phyloP scores from a whole-genome alignment of 2,797 vertebrate species.

The Microctenopoma steveboyesi region DNA sequence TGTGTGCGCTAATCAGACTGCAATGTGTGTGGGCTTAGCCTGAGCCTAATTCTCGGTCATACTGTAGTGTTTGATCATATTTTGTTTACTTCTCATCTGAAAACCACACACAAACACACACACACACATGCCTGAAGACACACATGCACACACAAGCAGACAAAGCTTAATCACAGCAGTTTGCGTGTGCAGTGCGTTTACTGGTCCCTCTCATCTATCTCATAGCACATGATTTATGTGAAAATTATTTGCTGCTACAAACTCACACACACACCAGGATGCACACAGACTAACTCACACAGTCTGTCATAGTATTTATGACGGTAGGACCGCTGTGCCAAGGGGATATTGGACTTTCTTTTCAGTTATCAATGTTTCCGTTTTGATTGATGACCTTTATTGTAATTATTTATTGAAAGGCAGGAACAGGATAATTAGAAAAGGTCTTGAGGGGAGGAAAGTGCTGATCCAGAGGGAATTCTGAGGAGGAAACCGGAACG shows the following conservation, averaged over 20 bases:
- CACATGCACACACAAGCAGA: conserved; percentile 43
- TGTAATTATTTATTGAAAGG: conserved; percentile 89
- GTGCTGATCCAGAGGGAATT: conserved; percentile 81
- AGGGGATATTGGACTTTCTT: conserved; percentile 80
- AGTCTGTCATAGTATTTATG: conserved; percentile 71
- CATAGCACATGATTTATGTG: conserved; percentile 74
- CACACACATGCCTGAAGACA: neutral
- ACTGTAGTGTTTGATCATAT: conserved; percentile 63
- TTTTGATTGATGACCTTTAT: conserved; percentile 85
- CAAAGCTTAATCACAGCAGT: conserved; percentile 63
- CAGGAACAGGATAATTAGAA: conserved; percentile 84
- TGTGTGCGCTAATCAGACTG: conserved; percentile 61
- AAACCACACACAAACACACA: conserved; percentile 28
- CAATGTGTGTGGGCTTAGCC: conserved; percentile 58
- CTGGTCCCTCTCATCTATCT: conserved; percentile 64
- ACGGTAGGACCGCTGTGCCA: conserved; percentile 50
- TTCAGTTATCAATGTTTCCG: conserved; percentile 84
- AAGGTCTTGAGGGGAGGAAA: conserved; percentile 77
- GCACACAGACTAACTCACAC: conserved; percentile 45
- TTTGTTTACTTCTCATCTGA: conserved; percentile 66
- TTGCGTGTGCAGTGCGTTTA: conserved; percentile 46
- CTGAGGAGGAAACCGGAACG: conserved; percentile 73
- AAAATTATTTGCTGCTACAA: conserved; percentile 63
- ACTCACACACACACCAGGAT: conserved; percentile 37
- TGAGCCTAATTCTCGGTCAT: conserved; percentile 66